Percentiles rank a stretch among this genome's conserved stretches.
Evolutionary conservation across 1,140 invertebrate genomes (phyloP).

Genomic region (Gonioctena quinquepunctata): DNA sequence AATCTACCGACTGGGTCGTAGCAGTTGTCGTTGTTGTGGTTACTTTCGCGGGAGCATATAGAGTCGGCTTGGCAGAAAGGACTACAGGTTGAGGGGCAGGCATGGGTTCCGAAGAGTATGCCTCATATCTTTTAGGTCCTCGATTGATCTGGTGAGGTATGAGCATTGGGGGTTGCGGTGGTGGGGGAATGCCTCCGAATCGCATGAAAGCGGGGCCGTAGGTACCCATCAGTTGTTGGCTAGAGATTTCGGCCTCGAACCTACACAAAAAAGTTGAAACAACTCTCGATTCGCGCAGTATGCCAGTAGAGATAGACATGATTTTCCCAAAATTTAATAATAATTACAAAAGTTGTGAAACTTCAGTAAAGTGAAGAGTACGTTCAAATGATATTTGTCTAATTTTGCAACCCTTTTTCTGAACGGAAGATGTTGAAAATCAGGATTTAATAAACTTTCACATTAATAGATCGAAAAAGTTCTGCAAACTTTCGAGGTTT

Average conservation of each 20-base stretch:
- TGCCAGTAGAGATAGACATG: no score
- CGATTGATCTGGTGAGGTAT: conserved; percentile 65
- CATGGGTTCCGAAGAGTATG: conserved; percentile 33
- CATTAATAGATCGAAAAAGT: no score
- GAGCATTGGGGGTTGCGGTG: conserved; percentile 61
- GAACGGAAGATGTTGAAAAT: no score
- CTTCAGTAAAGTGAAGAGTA: no score
- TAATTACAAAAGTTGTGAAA: no score
- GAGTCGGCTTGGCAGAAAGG: conserved; percentile 65
- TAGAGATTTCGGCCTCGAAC: conserved; percentile 86
- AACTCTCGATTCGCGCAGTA: no score
- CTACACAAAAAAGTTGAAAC: no score
- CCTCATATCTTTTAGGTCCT: conserved; percentile 38
- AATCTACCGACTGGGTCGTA: conserved; percentile 60
- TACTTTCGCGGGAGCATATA: conserved; percentile 61
- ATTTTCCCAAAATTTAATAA: no score
- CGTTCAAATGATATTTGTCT: no score
- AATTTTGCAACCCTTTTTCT: no score
- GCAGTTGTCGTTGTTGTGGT: conserved; percentile 55
- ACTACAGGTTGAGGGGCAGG: conserved; percentile 62
- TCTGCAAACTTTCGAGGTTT: no score
- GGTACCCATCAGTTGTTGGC: conserved; percentile 68
- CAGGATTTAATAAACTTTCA: no score
- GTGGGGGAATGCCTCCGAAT: conserved; percentile 58
- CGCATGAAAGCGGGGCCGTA: conserved; percentile 59